Percentiles rank a stretch among this genome's conserved stretches.
Conservation (phyloP, 2,888 invertebrate species). For the Venusia cambrica region DNA sequence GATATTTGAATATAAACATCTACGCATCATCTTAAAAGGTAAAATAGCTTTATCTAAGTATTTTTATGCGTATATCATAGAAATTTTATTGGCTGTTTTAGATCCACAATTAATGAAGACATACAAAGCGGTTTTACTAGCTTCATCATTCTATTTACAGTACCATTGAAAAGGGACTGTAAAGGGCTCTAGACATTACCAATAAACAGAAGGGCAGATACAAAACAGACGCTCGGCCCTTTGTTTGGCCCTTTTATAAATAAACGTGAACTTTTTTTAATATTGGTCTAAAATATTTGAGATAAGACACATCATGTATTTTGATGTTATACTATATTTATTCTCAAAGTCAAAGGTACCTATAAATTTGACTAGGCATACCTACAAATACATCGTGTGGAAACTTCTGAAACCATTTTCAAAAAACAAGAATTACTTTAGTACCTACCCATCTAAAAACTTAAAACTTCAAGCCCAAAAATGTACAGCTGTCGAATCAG, state of each 20-base stretch:
- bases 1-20: too few relatives aligned
- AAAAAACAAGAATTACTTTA: too few relatives aligned
- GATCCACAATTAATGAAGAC: constrained; percentile 12
- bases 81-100: constrained; percentile 11
- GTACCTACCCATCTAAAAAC: too few relatives aligned
- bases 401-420: too few relatives aligned
- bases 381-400: too few relatives aligned
- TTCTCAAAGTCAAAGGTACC: too few relatives aligned
- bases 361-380: too few relatives aligned
- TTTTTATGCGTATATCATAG: constrained; percentile 4
- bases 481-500: constrained; percentile 42
- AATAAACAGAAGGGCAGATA: constrained; percentile 70
- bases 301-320: too few relatives aligned
- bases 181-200: constrained; percentile 58
- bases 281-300: constrained; percentile 32
- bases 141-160: constrained; percentile 45
- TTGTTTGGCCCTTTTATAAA: constrained; percentile 66
- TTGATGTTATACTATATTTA: too few relatives aligned
- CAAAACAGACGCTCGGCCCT: constrained; percentile 66
- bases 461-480: background rate
- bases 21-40: constrained; percentile 1
- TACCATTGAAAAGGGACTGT: constrained; percentile 41
- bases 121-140: constrained; percentile 27
- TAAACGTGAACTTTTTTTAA: constrained; percentile 60
- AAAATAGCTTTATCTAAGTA: constrained; percentile 5